Base-by-base conservation (phyloP, 1,140 invertebrate genomes). In the Euborellia annulipes region DNA sequence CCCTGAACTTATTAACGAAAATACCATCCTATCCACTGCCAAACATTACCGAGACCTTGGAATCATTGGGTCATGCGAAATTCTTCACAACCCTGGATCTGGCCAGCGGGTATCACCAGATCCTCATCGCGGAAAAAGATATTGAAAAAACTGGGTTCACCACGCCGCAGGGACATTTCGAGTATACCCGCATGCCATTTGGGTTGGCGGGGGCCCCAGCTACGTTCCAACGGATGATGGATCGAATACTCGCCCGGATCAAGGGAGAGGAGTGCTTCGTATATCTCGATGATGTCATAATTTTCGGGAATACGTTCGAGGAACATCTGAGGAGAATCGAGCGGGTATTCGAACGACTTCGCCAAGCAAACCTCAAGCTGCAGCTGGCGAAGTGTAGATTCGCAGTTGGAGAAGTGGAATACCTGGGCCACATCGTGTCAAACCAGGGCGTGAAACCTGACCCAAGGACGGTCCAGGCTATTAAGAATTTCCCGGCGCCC, bases 91-190 rank as follows among this genome's bases (percentile, higher is more conserved):
- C 55, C 1, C 37, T 69, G 0, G 62, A 68, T 51, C 37, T 62
- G 2, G 45, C 41, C 0, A 54, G 50, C 20, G 65, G 66, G 1
- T 67, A 59, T 47, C 61, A 36, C 14, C 54, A 40, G 17, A 46
- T 51, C 6, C 45, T 39, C 4, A 17, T 41, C 3, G 13, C 9
- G 2, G 36, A 52, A 54, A 41, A 59, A 13, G 58, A 62, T 48
- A 52, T 41, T n/a, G 50, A 60, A 6, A 72, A 72, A 52, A 70
- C 69, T 1, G 64, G 64, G 0, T 70, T 71, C 47, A 51, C 53
- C 0, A 59, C 58, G 32, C 55, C 49, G 27, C 41, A 53, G 4
- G 56, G 56, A 2, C 52, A 57, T 30, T 65, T 46, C 36, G 52
- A 66, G 43, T 67, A 52, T 44, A 52, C 49, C 4, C 34, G 54